Evolutionary conservation across 2,888 invertebrate species (phyloP).

Genomic region (Ischnus inquisitorius): DNA sequence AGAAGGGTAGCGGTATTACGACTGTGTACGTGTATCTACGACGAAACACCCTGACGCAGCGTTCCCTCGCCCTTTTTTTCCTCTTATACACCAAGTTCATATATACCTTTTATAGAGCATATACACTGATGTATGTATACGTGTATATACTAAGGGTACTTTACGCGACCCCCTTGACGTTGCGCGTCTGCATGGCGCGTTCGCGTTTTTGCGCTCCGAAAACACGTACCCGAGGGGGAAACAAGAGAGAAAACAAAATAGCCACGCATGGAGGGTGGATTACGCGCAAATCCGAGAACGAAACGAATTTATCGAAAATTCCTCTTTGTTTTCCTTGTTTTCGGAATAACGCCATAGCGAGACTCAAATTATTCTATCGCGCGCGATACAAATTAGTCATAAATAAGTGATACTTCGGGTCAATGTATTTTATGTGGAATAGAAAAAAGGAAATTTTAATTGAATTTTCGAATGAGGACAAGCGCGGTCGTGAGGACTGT

Average conservation of each 20-base stretch:
- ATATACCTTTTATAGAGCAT: neutral
- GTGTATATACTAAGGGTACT: constrained; percentile 16
- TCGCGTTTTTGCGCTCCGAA: constrained; percentile 42
- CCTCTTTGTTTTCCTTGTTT: neutral
- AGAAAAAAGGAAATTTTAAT: neutral
- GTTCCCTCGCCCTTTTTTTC: constrained; percentile 48
- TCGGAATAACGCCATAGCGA: neutral
- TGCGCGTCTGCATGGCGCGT: constrained; percentile 51
- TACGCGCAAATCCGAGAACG: constrained; percentile 19
- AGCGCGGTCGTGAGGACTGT: neutral
- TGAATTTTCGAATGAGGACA: neutral
- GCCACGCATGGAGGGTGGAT: constrained; percentile 44
- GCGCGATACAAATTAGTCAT: neutral
- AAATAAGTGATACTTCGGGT: neutral
- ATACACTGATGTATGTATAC: neutral
- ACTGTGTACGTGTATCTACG: constrained; percentile 7
- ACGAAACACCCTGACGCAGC: constrained; percentile 64
- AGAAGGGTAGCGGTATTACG: constrained; percentile 56
- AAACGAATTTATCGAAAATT: neutral
- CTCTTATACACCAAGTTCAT: neutral
- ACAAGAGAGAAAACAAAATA: neutral
- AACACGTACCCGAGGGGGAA: constrained; percentile 22
- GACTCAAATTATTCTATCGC: neutral
- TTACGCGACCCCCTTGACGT: constrained; percentile 23
- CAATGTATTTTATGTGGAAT: neutral